These are phyloP conservation scores for Hemaris fuciformis DNA, from an alignment of 2,888 invertebrate species.

Conservation along the genomic window DNA sequence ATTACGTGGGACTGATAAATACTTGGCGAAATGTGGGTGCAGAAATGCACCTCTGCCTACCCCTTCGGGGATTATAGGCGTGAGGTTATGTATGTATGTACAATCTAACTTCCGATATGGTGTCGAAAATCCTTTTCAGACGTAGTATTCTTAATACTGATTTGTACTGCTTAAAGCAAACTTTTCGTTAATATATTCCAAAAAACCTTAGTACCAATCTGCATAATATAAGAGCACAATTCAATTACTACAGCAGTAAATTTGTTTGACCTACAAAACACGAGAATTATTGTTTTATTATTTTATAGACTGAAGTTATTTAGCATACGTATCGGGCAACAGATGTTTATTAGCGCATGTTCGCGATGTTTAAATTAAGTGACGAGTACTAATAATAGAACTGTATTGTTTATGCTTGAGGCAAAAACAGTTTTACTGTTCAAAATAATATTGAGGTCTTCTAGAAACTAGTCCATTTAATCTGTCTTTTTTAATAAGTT, in stretches of 20 bases:
- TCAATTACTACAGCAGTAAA: not conserved
- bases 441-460: no score
- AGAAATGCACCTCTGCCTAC: no score
- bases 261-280: not conserved
- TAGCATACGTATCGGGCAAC: not conserved
- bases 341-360: not conserved
- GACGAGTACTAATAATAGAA: not conserved
- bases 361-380: not conserved
- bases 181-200: not conserved
- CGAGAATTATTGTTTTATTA: constrained; percentile 3
- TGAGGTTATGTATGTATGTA: no score
- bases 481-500: no score
- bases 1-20: no score
- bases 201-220: not conserved
- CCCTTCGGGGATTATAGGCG: no score
- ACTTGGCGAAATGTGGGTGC: no score
- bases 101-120: no score
- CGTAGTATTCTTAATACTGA: no score
- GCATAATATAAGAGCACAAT: not conserved
- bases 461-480: no score
- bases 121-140: no score
- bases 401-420: not conserved
- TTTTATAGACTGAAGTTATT: not conserved
- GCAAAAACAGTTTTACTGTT: not conserved
- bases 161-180: no score